Evolutionary conservation across 2,113 vertebrate species (phyloP), one percentile per base, ranked within the genome.

Genomic region (Cryptotis parvus): DNA sequence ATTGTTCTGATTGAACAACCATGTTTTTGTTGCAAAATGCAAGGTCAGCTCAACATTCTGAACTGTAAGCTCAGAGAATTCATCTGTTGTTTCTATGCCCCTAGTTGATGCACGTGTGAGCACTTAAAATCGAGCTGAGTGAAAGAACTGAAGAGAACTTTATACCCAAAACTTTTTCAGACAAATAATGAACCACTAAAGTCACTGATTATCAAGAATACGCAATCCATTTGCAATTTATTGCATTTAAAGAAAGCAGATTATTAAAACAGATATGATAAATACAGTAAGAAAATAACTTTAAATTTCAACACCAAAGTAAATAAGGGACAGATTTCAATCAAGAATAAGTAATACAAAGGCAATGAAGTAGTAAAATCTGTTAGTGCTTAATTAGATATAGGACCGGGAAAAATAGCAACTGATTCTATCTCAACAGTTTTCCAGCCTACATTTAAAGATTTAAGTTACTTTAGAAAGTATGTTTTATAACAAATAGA

Each of bases 401-500:
- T 0, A 68, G 26, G 41, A 63, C 41, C 41, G 14, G 49, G 0
- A 20, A 66, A 66, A 61, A 83, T 80, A 65, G 37, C 83, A 55
- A 76, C 66, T 90, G 49, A 77, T 84, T 81, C 88, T 83, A 52
- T 78, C n/a, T 16, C 1, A 3, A 92, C 45, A 10, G 66, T 90
- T 92, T 77, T 27, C 68, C 27, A 93, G 85, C 26, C 45, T 63
- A 73, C 9, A 87, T 37, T 81, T 81, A 93, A 97, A 85, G 70
- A 96, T 16, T 93, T 86, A 90, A 87, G 88, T 87, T 96, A 92
- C 89, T 86, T 93, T 97, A 97, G 9, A 93, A 97, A 4, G 2
- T 97, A 58, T 20, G 16, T 95, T 97, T 97, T 97, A n/a, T 93
- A 97, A 96, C 95, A 97, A 89, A 94, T 94, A 94, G 94, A 96